These are phyloP conservation scores for Edolisoma coerulescens DNA, from an alignment of 2,113 vertebrate species.

Conservation along the genomic window DNA sequence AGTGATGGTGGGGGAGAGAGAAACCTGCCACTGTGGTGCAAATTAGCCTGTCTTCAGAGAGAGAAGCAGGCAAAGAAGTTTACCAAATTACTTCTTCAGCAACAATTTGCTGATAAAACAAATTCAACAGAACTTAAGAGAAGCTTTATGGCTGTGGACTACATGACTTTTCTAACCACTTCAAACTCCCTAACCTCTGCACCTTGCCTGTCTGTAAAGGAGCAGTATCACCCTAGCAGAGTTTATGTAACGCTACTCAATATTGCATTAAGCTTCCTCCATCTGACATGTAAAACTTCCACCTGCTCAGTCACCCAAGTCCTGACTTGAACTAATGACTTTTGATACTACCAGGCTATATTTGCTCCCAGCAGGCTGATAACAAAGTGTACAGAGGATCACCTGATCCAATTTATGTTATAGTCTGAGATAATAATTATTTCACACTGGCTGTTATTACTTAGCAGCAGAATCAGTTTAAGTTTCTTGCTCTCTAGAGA, in stretches of 20 bases:
- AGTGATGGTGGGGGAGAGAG: background rate
- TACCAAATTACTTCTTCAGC: background rate
- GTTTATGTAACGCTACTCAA: constrained; percentile 42
- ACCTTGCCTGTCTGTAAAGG: background rate
- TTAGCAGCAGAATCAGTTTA: constrained; percentile 12
- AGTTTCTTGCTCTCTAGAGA: constrained; percentile 28
- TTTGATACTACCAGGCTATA: constrained; percentile 20
- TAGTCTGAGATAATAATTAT: background rate
- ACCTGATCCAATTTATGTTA: background rate
- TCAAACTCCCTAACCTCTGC: background rate
- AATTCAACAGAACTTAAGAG: background rate
- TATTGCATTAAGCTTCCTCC: constrained; percentile 43
- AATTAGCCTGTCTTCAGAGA: background rate
- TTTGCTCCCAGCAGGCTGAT: constrained; percentile 26
- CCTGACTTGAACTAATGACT: constrained; percentile 55
- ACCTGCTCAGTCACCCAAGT: constrained; percentile 56
- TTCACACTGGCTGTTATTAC: background rate
- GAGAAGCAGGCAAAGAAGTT: background rate
- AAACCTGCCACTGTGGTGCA: background rate
- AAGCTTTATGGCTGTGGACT: background rate
- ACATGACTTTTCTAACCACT: background rate
- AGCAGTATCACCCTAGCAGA: background rate
- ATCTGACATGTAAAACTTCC: constrained; percentile 39
- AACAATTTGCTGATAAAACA: background rate
- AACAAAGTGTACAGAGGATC: background rate